Evolutionary conservation across 2,797 vertebrate species (phyloP), one percentile per base, ranked within the genome.

Genomic region (Gephyroberyx darwinii): DNA sequence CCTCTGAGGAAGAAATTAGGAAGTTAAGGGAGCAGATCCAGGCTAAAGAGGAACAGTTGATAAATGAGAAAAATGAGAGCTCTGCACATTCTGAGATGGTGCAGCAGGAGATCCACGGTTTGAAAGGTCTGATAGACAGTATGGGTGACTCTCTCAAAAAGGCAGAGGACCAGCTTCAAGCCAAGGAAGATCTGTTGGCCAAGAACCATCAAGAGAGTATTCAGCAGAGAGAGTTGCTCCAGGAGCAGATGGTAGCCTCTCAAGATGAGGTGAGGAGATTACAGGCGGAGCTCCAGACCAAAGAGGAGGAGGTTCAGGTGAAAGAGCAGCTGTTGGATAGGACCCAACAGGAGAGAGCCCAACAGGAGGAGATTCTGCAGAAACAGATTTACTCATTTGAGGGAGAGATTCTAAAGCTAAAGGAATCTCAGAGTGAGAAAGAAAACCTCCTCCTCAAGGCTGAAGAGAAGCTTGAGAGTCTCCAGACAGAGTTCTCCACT

Each of bases 1-100:
- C 20, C 0, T 78, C 84, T 70, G 87, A 94, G 37, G 81, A 88
- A 33, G 91, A 93, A 26, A 57, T 93, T 0, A 73, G 52, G 5
- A 50, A 5, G 0, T 81, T 89, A 0, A 78, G 0, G 1, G 77
- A 82, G 7, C 53, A 86, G 47, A 81, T 90, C 4, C 56, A 56
- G 19, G 9, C 35, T 8, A 87, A 86, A 71, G 87, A 89, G 19
- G 65, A 89, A 2, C 71, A 87, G 5, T 22, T 92, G 47, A 1
- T 61, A 20, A 35, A 35, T 5, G 17, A 50, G 4, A 52, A 69
- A 17, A 19, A 71, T 2, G 81, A 89, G 4, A 59, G 45, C 8
- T 54, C 78, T 2, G 14, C 1, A 5, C 71, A 84, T 2, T 80
- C 81, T 37, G 80, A 85, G 8, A 12, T 5, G 26, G 30, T 86